A percentile compares a stretch with the other conserved stretches of the same genome.
Conservation (phyloP, 2,888 invertebrate species). For the Oligia strigilis region DNA sequence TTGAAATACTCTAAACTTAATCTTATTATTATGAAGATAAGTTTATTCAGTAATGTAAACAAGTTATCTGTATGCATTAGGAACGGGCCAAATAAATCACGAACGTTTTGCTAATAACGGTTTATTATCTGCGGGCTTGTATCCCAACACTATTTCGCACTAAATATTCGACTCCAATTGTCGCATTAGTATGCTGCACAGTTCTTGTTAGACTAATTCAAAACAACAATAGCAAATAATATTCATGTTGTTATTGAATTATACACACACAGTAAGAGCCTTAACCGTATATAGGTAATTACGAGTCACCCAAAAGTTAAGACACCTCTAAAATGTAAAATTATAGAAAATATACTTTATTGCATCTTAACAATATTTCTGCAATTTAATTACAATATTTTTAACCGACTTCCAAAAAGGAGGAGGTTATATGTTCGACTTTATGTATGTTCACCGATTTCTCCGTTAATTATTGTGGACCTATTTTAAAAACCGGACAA, state of each 20-base stretch:
- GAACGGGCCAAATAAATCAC: conserved; percentile 70
- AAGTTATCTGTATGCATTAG: conserved; percentile 70
- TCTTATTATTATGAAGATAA: conserved; percentile 14
- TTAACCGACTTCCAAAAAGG: too few relatives aligned
- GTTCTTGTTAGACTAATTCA: conserved; percentile 68
- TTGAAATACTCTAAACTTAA: background rate
- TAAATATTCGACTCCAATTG: conserved; percentile 67
- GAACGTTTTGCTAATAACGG: conserved; percentile 72
- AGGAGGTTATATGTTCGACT: too few relatives aligned
- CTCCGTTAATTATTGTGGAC: too few relatives aligned
- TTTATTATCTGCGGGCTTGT: conserved; percentile 67
- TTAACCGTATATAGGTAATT: background rate
- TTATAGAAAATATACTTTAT: background rate
- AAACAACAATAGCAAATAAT: conserved; percentile 65
- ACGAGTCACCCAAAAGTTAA: background rate
- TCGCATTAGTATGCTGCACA: conserved; percentile 71
- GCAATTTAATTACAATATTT: background rate
- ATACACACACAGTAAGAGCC: conserved; percentile 9
- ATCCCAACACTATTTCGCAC: conserved; percentile 62
- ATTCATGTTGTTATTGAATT: conserved; percentile 50
- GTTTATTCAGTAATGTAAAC: conserved; percentile 35
- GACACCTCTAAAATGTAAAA: background rate
- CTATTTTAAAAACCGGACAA: too few relatives aligned
- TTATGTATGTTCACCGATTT: too few relatives aligned
- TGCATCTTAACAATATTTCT: background rate